phyloP scores from a whole-genome alignment of 2,888 invertebrate species.

The Pegoplata infirma region DNA sequence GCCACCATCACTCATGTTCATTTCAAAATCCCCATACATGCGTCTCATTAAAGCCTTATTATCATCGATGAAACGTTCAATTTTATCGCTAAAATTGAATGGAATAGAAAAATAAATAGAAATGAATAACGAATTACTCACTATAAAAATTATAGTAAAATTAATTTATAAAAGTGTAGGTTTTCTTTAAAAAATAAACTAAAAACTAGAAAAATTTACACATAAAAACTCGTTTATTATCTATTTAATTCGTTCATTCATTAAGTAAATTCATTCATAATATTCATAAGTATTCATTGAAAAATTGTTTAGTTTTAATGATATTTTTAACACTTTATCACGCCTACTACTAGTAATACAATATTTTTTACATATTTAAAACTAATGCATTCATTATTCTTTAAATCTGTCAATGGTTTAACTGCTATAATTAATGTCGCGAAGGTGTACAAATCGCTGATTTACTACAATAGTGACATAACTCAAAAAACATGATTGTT shows the following conservation, averaged over 20 bases:
- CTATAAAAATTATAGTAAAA: constrained; percentile 31
- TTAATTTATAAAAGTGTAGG: constrained; percentile 23
- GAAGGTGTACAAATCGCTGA: constrained; percentile 8
- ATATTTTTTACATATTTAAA: constrained; percentile 15
- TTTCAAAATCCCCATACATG: constrained; percentile 94
- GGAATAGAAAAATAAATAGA: constrained; percentile 3
- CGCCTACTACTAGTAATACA: constrained; percentile 36
- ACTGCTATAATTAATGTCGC: neutral
- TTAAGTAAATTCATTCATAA: constrained; percentile 20
- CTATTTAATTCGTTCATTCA: neutral
- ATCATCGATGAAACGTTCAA: constrained; percentile 94
- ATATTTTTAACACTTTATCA: constrained; percentile 27
- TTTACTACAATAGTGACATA: too few species aligned
- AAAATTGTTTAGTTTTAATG: constrained; percentile 18
- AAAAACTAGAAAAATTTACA: constrained; percentile 1
- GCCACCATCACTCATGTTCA: constrained; percentile 80
- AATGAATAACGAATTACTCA: constrained; percentile 34
- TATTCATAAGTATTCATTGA: constrained; percentile 18
- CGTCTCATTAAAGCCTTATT: constrained; percentile 95
- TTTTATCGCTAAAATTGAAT: constrained; percentile 88
- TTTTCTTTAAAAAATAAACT: neutral
- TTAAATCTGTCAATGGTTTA: constrained; percentile 1
- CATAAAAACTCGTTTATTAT: neutral
- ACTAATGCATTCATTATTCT: constrained; percentile 15
- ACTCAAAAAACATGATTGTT: too few species aligned